Evolutionary conservation across 2,113 vertebrate species (phyloP), one percentile per base, ranked within the genome.

Genomic region (Sterrhoptilus dennistouni): DNA sequence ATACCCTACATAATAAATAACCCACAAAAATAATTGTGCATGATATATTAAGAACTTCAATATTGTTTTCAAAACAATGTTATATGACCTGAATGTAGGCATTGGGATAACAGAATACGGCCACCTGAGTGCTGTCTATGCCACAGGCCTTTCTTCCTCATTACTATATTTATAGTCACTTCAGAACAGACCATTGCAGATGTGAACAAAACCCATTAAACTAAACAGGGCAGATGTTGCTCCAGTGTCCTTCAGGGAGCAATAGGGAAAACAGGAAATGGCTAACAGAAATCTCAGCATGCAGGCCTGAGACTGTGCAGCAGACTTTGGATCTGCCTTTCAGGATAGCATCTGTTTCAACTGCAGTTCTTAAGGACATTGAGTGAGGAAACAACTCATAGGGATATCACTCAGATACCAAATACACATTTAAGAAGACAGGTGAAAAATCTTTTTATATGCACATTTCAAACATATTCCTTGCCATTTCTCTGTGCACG

Each of bases 71-170:
- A 66, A 42, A 94, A 70, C 11, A 63, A 22, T 6, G 12, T 59
- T 66, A 45, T 9, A 8, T 25, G 23, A 75, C 27, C 23, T 66
- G 49, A 91, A 72, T 0, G 0, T 9, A 54, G 56, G 29, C 38
- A 69, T 6, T 8, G 2, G 22, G 13, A 40, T 63, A 72, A 66
- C n/a, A 66, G 42, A 61, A 40, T 36, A 38, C 0, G 0, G 27
- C 6, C 36, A 89, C 17, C 21, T 68, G 23, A 71, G 22, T 12
- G 31, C 5, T 66, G 21, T 7, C 64, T 74, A 14, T 40, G n/a
- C 25, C 42, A 70, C 59, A 66, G 31, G n/a, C 23, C 42, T 74
- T 45, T 59, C 52, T 57, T 80, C 49, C 40, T 57, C 47, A 52
- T 68, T 44, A 21, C 23, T 63, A 3, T 10, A 50, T 63, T 78